Conservation (phyloP, 2,797 vertebrate species). For the Sebastes kiyomatsui region DNA sequence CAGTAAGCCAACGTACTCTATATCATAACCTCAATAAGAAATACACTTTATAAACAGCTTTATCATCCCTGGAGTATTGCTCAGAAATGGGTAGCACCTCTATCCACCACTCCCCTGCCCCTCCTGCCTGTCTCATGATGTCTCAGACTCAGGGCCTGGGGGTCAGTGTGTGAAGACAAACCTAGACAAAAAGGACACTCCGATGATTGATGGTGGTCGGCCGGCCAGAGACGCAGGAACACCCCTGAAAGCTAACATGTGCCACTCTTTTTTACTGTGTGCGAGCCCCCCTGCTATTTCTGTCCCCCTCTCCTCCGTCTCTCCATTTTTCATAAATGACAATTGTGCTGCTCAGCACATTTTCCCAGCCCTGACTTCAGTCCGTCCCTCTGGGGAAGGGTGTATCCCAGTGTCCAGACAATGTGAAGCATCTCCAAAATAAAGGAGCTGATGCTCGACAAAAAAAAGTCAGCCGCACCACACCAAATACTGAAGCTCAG, state of each 20-base stretch:
- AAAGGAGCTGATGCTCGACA: conserved; percentile 28
- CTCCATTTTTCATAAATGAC: conserved; percentile 79
- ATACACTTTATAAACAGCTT: conserved; percentile 8
- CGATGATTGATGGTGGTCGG: conserved; percentile 79
- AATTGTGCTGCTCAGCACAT: conserved; percentile 65
- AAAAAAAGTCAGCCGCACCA: not conserved
- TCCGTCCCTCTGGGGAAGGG: conserved; percentile 32
- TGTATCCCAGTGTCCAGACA: conserved; percentile 43
- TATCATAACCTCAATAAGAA: not conserved
- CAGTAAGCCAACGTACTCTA: not conserved
- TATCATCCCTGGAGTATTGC: not conserved
- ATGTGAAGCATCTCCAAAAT: conserved; percentile 22
- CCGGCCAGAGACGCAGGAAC: conserved; percentile 63
- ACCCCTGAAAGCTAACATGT: conserved; percentile 67
- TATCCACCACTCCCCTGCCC: conserved; percentile 29
- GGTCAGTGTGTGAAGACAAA: conserved; percentile 78
- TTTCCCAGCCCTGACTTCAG: conserved; percentile 60
- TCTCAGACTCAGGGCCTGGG: conserved; percentile 60
- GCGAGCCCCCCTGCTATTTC: conserved; percentile 70
- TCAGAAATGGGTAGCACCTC: conserved; percentile 32
- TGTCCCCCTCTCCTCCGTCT: conserved; percentile 54
- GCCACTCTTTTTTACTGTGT: conserved; percentile 53
- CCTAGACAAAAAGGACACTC: conserved; percentile 73
- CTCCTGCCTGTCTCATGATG: conserved; percentile 64
- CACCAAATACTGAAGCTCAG: not conserved